These are phyloP conservation scores for Malurus leucopterus DNA, from an alignment of 2,797 vertebrate species.

Conservation along the genomic window DNA sequence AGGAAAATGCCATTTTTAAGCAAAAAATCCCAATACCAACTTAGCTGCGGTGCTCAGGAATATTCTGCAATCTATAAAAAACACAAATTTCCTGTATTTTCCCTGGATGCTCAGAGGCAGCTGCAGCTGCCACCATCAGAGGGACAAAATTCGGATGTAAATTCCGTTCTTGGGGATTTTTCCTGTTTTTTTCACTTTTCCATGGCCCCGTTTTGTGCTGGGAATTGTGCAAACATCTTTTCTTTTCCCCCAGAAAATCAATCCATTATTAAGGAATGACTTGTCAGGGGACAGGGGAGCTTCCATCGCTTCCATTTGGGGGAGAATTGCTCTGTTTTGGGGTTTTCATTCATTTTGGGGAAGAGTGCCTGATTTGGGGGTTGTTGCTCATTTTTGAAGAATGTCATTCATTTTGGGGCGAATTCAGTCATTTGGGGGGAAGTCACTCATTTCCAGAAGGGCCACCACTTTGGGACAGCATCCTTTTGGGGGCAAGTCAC, in stretches of 20 bases:
- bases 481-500: fast-evolving
- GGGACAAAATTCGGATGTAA: background rate
- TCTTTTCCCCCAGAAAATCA: background rate
- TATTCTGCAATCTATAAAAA: background rate
- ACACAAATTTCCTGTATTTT: background rate
- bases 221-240: background rate
- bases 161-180: background rate
- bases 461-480: background rate
- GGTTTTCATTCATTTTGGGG: background rate
- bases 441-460: background rate
- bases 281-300: background rate
- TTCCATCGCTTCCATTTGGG: fast-evolving
- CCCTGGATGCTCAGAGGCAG: background rate
- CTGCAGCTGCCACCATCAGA: fast-evolving
- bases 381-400: background rate
- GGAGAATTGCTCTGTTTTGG: background rate
- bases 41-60: background rate
- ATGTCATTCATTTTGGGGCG: fast-evolving
- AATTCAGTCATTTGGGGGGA: background rate
- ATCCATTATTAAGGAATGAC: background rate
- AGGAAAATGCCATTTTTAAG: fast-evolving
- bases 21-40: background rate
- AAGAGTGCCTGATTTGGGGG: background rate
- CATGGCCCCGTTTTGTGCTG: fast-evolving
- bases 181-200: background rate